These are phyloP conservation scores for Neotoma lepida DNA, from an alignment of 2,113 vertebrate species.

Conservation along the genomic window DNA sequence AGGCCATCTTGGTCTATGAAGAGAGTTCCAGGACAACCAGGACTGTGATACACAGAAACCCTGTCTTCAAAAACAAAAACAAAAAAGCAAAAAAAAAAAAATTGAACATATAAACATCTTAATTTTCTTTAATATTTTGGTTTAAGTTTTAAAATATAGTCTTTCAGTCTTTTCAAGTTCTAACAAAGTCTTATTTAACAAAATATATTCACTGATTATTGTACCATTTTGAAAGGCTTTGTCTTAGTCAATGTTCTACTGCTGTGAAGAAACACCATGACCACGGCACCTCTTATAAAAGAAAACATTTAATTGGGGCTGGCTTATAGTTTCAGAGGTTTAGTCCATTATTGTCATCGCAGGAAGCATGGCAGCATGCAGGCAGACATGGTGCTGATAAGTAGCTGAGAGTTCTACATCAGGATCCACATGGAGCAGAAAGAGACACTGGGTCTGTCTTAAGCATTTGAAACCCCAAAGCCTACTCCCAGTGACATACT, in stretches of 20 bases:
- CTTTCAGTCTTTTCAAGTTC: background rate
- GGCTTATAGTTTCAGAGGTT: background rate
- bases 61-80: background rate
- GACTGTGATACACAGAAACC: no score
- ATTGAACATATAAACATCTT: background rate
- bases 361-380: background rate
- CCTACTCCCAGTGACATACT: background rate
- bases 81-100: background rate
- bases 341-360: background rate
- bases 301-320: background rate
- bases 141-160: background rate
- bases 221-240: background rate
- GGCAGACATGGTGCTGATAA: background rate
- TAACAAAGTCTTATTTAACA: background rate
- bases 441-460: background rate
- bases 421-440: background rate
- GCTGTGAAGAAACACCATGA: background rate
- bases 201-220: background rate
- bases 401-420: background rate
- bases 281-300: background rate
- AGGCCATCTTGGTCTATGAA: background rate
- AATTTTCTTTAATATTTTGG: background rate
- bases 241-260: background rate
- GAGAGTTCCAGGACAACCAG: no score
- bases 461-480: background rate